phyloP scores from a whole-genome alignment of 2,113 vertebrate species.

The Odocoileus hemionus region DNA sequence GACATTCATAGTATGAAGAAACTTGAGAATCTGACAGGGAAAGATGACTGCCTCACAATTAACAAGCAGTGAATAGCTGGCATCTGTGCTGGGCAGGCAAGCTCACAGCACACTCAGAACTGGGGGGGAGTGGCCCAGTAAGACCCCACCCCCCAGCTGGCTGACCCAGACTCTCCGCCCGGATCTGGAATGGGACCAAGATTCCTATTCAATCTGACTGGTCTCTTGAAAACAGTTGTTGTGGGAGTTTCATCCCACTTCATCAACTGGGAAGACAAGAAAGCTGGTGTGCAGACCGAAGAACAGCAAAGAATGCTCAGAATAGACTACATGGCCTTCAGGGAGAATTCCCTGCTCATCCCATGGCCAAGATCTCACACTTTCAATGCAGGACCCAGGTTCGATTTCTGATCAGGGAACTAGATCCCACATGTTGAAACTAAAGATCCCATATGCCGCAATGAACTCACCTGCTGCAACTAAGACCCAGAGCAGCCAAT shows the following conservation, averaged over 20 bases:
- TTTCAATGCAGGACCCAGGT: background rate
- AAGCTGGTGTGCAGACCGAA: background rate
- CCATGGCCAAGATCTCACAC: background rate
- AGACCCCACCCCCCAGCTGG: background rate
- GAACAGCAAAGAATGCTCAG: background rate
- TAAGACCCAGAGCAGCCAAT: background rate
- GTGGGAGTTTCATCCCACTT: background rate
- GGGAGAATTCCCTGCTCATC: background rate
- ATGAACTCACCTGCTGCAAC: background rate
- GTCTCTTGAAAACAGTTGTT: background rate
- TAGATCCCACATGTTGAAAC: background rate
- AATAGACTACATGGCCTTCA: background rate
- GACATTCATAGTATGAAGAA: background rate
- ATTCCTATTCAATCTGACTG: background rate
- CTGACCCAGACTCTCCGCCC: background rate
- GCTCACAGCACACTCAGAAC: too few species aligned
- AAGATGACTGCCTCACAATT: background rate
- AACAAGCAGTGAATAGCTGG: background rate
- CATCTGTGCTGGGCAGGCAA: background rate
- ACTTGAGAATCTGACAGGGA: background rate
- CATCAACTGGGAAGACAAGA: background rate
- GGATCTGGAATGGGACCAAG: background rate
- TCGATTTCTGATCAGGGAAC: background rate
- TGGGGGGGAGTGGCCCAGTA: fast-evolving
- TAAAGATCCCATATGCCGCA: background rate